These are phyloP conservation scores for Globicephala melas DNA, from an alignment of 2,113 vertebrate species.

Conservation along the genomic window DNA sequence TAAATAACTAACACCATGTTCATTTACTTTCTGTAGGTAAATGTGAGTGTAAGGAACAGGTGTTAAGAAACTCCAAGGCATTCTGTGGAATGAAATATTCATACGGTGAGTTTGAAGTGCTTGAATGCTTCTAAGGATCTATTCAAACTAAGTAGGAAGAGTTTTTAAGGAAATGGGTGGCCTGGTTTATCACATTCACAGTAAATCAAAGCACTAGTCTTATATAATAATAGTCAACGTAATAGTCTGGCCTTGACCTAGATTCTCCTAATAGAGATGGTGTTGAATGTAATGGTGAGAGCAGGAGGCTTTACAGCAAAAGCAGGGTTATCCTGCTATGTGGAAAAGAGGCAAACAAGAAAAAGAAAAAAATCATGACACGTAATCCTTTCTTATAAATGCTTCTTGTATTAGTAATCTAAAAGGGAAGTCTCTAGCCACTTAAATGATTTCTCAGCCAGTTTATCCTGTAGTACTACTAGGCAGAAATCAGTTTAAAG, in stretches of 20 bases:
- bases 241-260: not conserved
- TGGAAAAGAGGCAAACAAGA: not conserved
- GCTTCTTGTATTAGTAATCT: not conserved
- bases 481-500: not conserved
- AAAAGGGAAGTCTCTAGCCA: not conserved
- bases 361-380: not conserved
- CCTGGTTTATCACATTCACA: not conserved
- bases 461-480: not conserved
- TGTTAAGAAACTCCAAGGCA: slow-evolving; percentile 90
- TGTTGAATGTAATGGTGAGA: not conserved
- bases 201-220: not conserved
- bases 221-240: not conserved
- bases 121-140: not conserved
- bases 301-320: not conserved
- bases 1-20: slow-evolving; percentile 42
- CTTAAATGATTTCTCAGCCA: not conserved
- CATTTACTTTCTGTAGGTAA: slow-evolving; percentile 87
- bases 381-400: not conserved
- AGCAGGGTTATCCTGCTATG: not conserved
- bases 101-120: slow-evolving; percentile 88
- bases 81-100: slow-evolving; percentile 97
- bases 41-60: slow-evolving; percentile 97
- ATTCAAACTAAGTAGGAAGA: not conserved
- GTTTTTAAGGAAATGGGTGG: not conserved
- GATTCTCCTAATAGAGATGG: not conserved